Percentiles rank a stretch among this genome's conserved stretches.
Conservation (phyloP, 2,888 invertebrate genomes). For the Anarsia innoxiella region DNA sequence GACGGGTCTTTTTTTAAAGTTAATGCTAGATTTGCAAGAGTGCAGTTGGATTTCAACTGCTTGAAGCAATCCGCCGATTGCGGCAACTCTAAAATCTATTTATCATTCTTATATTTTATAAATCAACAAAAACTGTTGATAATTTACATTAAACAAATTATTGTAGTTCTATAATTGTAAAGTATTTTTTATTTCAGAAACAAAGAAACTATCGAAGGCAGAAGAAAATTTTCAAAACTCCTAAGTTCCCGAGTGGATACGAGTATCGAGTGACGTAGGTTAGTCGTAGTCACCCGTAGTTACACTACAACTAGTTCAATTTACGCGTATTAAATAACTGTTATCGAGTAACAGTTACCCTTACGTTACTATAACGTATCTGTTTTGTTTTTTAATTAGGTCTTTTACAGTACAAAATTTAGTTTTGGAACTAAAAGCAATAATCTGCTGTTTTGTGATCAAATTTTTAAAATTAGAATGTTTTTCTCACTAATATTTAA, state of each 20-base stretch:
- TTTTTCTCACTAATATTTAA: slow-evolving; percentile 18
- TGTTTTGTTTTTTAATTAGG: slow-evolving; percentile 9
- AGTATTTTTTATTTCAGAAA: too few species aligned
- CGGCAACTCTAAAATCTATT: too few species aligned
- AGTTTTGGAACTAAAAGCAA: slow-evolving; percentile 2
- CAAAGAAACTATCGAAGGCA: too few species aligned
- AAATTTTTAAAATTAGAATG: slow-evolving; percentile 11
- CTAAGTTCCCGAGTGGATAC: slow-evolving; percentile 18
- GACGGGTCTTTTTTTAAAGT: too few species aligned
- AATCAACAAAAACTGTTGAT: too few species aligned
- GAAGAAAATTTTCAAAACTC: too few species aligned
- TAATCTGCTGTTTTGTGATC: slow-evolving; percentile 13
- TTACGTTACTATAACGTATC: slow-evolving; percentile 21
- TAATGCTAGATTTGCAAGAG: too few species aligned
- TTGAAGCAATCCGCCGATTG: too few species aligned
- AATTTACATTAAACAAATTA: too few species aligned
- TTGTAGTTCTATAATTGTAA: too few species aligned
- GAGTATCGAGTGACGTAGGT: slow-evolving; percentile 38
- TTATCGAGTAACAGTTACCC: slow-evolving; percentile 11
- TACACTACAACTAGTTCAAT: slow-evolving; percentile 9
- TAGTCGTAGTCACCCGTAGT: slow-evolving; percentile 30
- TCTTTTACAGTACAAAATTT: slow-evolving; percentile 5
- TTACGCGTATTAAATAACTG: slow-evolving; percentile 9
- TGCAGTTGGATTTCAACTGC: too few species aligned
- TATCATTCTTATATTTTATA: too few species aligned